Evolutionary conservation across 92 coral and sea anemone species (phyloP), one percentile per base, ranked within the genome.

Genomic region (Parazoanthus darwini): DNA sequence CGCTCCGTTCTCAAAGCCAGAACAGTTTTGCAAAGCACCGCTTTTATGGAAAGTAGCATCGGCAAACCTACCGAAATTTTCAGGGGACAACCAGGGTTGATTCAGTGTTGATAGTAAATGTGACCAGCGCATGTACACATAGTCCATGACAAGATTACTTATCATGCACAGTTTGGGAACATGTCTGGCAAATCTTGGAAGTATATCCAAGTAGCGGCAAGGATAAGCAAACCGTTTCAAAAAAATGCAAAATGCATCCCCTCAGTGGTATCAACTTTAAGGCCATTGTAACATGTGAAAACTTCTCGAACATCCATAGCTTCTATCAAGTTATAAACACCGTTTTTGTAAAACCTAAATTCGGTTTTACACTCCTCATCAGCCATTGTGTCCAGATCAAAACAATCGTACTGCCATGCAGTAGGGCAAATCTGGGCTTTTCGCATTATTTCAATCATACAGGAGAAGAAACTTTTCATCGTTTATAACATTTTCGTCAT

Each of bases 101-200:
- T 39, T 39, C 42, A 39, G 42, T 39, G 42, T 39, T 39, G 42
- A 39, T 39, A 39, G 42, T 39, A 39, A 39, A 39, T 39, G 42
- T 0, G 42, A 39, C 42, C 4, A 39, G 42, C 4, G 89, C 33
- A 54, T 36, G 25, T 86, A 86, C 44, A 91, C 68, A 44, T 51
- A 35, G 74, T 88, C 82, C 90, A 88, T 82, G 26, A 91, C 90
- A 70, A 48, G 11, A 82, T 87, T 91, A 43, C 67, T 82, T 20
- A 74, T 48, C 91, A 91, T 91, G 71, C 90, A 91, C 77, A 91
- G 72, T 59, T 91, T 88, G 72, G 90, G 93, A 29, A 77, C 90
- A 65, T 90, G 90, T 58, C 90, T 87, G 44, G 83, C 90, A 87
- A 91, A 91, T 38, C 70, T 26, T 33, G 82, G 66, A 23, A 87